Evolutionary conservation across 2,113 vertebrate genomes (phyloP).

Genomic region (Calidris pygmaea): DNA sequence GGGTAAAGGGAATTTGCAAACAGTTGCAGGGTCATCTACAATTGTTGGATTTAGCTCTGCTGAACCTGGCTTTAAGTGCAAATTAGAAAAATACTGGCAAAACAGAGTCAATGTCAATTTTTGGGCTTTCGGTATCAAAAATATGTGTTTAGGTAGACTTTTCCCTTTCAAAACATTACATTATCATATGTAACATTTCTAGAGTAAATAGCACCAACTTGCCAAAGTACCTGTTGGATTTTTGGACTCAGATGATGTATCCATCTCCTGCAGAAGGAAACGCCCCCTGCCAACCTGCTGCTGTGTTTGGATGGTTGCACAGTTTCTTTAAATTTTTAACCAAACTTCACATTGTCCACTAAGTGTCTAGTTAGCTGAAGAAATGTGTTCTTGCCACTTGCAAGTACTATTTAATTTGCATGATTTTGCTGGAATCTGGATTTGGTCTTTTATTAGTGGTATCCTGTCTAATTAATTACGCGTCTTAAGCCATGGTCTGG

Average conservation of each 20-base stretch:
- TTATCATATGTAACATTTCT: background rate
- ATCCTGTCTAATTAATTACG: background rate
- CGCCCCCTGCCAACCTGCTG: background rate
- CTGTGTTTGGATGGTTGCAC: background rate
- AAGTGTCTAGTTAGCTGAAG: background rate
- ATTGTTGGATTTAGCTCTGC: background rate
- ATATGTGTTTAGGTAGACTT: background rate
- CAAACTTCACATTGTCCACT: background rate
- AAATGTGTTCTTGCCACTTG: background rate
- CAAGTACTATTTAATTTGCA: background rate
- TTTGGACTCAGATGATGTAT: background rate
- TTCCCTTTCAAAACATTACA: background rate
- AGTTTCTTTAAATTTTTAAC: background rate
- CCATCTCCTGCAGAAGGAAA: background rate
- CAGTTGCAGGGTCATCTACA: background rate
- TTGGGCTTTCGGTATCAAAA: background rate
- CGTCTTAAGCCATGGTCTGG: background rate
- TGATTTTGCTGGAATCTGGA: background rate
- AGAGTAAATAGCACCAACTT: background rate
- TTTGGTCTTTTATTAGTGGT: background rate
- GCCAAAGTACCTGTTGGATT: background rate
- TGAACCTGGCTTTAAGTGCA: background rate
- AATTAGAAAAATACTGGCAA: background rate
- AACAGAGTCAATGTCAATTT: background rate
- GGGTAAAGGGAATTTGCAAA: background rate